Evolutionary conservation across 2,888 invertebrate species (phyloP).

Genomic region (Philereme transversata): DNA sequence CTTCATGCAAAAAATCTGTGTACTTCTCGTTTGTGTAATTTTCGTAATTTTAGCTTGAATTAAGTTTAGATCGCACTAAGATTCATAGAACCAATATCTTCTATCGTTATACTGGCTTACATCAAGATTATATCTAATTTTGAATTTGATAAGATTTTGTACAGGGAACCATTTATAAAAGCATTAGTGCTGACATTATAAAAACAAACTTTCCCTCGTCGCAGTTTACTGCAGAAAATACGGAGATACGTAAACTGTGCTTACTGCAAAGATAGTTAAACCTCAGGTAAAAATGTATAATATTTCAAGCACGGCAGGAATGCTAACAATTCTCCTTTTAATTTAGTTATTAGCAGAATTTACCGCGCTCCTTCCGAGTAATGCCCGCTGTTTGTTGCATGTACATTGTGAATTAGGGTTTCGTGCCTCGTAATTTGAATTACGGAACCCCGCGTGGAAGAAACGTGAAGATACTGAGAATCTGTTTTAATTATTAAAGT

Average conservation of each 20-base stretch:
- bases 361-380: constrained; percentile 31
- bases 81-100: no score
- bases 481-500: constrained; percentile 30
- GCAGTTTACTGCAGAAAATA: neutral
- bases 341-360: constrained; percentile 40
- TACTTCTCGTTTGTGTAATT: no score
- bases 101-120: no score
- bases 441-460: constrained; percentile 29
- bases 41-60: no score
- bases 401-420: constrained; percentile 38
- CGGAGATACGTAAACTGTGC: neutral
- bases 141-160: no score
- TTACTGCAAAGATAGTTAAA: neutral
- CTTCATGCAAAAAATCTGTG: no score
- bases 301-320: constrained; percentile 10
- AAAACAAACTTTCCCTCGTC: no score
- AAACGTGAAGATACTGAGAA: constrained; percentile 28
- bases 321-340: constrained; percentile 32
- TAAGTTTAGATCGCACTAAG: no score
- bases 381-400: constrained; percentile 38
- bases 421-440: constrained; percentile 36
- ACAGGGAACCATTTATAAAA: no score
- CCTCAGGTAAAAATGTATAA: neutral
- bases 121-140: no score
- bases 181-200: no score